These are phyloP conservation scores for Balanococcus diminutus DNA, from an alignment of 2,888 invertebrate genomes.

Conservation along the genomic window DNA sequence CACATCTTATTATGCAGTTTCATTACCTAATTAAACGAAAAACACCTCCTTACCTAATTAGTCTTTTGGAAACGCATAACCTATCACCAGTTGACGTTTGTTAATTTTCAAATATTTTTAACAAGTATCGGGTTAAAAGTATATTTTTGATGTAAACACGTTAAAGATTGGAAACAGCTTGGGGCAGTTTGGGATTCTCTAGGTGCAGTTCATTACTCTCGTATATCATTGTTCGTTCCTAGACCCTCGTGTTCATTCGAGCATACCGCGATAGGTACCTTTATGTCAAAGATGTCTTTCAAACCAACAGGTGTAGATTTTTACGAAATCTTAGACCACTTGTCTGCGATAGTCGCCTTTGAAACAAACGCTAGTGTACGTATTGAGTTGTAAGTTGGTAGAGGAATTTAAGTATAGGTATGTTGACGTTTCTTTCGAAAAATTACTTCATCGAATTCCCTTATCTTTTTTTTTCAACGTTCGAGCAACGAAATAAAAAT, in stretches of 20 bases:
- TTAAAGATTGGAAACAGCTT: not conserved
- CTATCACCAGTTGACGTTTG: not conserved
- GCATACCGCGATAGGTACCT: not conserved
- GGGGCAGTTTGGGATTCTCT: not conserved
- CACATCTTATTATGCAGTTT: not conserved
- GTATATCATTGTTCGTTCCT: slow-evolving; percentile 7
- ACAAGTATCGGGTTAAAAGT: too few species aligned
- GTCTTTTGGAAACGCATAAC: not conserved
- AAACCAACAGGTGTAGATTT: not conserved
- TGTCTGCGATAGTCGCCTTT: not conserved
- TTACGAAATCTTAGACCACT: not conserved
- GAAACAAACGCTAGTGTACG: not conserved
- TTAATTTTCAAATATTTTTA: not conserved
- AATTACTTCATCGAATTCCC: not conserved
- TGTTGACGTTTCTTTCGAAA: not conserved
- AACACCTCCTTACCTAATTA: not conserved
- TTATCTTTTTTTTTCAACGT: too few species aligned
- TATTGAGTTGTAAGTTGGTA: not conserved
- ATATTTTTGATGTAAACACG: not conserved
- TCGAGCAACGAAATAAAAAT: too few species aligned
- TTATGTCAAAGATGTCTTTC: not conserved
- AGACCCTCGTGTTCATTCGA: not conserved
- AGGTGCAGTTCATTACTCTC: not conserved
- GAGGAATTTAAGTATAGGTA: too few species aligned
- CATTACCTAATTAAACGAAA: not conserved